phyloP scores from a whole-genome alignment of 1,140 invertebrate genomes.

The Brachystomella parvula region DNA sequence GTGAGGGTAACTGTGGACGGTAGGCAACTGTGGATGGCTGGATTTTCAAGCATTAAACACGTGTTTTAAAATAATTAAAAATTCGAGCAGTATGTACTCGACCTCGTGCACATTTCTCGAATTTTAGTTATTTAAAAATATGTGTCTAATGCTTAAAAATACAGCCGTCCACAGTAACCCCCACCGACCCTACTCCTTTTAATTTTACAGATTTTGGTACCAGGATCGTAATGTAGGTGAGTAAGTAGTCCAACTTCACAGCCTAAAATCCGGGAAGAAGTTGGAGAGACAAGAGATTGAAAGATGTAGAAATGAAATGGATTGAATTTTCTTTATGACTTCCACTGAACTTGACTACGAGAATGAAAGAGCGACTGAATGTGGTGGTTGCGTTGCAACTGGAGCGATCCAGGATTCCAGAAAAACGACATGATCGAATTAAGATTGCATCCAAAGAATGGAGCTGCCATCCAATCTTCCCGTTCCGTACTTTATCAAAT shows the following conservation, averaged over 20 bases:
- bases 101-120: too few species aligned
- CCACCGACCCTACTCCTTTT: background rate
- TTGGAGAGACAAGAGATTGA: background rate
- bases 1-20: too few species aligned
- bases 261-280: background rate
- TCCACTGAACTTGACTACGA: background rate
- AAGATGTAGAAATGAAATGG: conserved; percentile 7
- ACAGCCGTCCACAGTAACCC: background rate
- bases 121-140: too few species aligned
- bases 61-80: too few species aligned
- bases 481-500: background rate
- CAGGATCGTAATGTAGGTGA: background rate
- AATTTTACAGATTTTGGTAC: too few species aligned
- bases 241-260: too few species aligned
- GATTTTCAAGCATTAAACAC: too few species aligned
- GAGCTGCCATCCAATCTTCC: background rate
- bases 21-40: too few species aligned
- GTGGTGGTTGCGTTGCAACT: too few species aligned
- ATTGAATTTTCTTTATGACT: conserved; percentile 1
- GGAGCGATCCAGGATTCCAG: background rate
- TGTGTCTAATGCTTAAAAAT: background rate
- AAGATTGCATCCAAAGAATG: background rate
- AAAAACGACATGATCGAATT: background rate
- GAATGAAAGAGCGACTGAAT: background rate
- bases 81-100: too few species aligned